Evolutionary conservation across 2,113 vertebrate species (phyloP).

Genomic region (Hyla sarda): DNA sequence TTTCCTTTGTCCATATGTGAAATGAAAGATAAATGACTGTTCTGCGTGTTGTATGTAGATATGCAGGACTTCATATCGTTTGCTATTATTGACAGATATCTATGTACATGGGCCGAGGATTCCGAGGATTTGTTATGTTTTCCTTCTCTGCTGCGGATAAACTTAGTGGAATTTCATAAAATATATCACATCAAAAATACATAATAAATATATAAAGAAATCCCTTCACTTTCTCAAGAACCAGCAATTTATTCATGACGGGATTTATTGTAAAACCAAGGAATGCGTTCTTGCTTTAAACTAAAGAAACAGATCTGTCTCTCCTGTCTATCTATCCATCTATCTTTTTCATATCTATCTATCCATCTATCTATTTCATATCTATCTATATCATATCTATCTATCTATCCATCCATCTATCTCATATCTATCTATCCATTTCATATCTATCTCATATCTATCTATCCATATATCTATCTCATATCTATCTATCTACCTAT

Average conservation of each 20-base stretch:
- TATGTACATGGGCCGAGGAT: conserved; percentile 11
- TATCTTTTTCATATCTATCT: neutral
- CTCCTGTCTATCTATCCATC: neutral
- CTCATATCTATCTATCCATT: too few relatives aligned
- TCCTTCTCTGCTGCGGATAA: neutral
- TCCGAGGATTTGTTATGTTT: neutral
- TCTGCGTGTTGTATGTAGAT: neutral
- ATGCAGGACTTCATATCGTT: neutral
- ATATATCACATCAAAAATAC: neutral
- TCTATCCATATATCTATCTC: too few relatives aligned
- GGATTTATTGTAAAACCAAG: conserved; percentile 18
- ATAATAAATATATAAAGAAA: neutral
- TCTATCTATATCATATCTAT: too few relatives aligned
- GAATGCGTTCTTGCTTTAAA: neutral
- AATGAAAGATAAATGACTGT: neutral
- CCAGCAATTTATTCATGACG: conserved; percentile 5
- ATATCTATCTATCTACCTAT: too few relatives aligned
- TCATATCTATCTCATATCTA: too few relatives aligned
- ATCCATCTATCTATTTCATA: neutral
- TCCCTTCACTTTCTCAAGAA: conserved; percentile 2
- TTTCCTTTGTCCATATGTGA: neutral
- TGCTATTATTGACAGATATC: conserved; percentile 9
- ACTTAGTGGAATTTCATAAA: conserved; percentile 28
- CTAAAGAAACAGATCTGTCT: too few relatives aligned
- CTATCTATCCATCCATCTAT: too few relatives aligned